phyloP scores from a whole-genome alignment of 2,797 vertebrate species.

The Coranthus polyacanthus region DNA sequence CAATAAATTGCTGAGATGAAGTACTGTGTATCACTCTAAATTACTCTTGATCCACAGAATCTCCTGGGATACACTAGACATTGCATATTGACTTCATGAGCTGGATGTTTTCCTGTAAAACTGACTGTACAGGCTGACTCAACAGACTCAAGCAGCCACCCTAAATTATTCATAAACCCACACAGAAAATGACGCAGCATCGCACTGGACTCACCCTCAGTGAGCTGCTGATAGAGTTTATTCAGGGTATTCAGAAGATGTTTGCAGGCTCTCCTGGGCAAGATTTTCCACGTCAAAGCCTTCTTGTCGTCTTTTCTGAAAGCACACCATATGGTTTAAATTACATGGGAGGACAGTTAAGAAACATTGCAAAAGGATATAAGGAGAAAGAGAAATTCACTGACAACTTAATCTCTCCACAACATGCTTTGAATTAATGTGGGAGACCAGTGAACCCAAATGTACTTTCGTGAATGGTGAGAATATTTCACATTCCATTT shows the following conservation, averaged over 20 bases:
- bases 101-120: slow-evolving; percentile 53
- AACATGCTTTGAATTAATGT: slow-evolving; percentile 55
- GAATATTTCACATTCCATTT: slow-evolving; percentile 67
- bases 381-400: slow-evolving; percentile 46
- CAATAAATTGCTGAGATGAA: slow-evolving; percentile 1
- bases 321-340: slow-evolving; percentile 68
- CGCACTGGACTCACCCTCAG: slow-evolving; percentile 89
- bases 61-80: slow-evolving; percentile 29
- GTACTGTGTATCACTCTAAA: slow-evolving; percentile 3
- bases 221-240: slow-evolving; percentile 93
- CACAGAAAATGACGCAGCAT: slow-evolving; percentile 47
- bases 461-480: slow-evolving; percentile 34
- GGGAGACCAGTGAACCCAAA: slow-evolving; percentile 20
- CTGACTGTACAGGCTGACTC: slow-evolving; percentile 48
- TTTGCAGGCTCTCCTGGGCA: slow-evolving; percentile 98
- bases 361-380: slow-evolving; percentile 45
- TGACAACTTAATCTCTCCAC: slow-evolving; percentile 56
- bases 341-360: slow-evolving; percentile 65
- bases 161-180: slow-evolving; percentile 70
- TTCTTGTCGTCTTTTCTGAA: slow-evolving; percentile 96
- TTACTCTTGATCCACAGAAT: slow-evolving; percentile 15
- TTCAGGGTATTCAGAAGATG: slow-evolving; percentile 94
- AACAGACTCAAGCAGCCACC: slow-evolving; percentile 35
- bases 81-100: slow-evolving; percentile 11
- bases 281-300: slow-evolving; percentile 94